Conservation (phyloP, 35 echinoderm and acorn worm species). For the Apostichopus californicus region DNA sequence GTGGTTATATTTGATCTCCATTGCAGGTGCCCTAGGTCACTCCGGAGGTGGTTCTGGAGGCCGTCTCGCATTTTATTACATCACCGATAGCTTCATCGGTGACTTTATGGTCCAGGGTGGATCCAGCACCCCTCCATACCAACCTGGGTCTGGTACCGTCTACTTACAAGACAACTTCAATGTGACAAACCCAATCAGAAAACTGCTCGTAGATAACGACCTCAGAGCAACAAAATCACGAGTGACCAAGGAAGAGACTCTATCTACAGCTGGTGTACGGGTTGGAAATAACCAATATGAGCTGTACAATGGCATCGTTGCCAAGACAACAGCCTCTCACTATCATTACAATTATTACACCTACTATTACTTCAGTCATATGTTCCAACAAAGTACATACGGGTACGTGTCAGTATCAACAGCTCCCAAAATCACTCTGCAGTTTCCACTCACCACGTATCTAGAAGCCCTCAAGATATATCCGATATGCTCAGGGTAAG, state of each 20-base stretch:
- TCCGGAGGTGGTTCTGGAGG: conserved; percentile 81
- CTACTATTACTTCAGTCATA: conserved; percentile 14
- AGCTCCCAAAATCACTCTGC: conserved; percentile 50
- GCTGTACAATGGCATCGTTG: conserved; percentile 65
- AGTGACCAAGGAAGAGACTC: conserved; percentile 24
- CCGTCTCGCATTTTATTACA: conserved; percentile 74
- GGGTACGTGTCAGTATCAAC: not conserved
- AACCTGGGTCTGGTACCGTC: conserved; percentile 69
- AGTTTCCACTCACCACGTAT: conserved; percentile 54
- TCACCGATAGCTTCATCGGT: conserved; percentile 75
- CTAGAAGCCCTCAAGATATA: conserved; percentile 58
- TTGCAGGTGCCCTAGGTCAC: not conserved
- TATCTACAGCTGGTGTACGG: conserved; percentile 31
- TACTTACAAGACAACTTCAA: conserved; percentile 65
- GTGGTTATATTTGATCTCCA: not conserved
- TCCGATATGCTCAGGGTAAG: conserved; percentile 69
- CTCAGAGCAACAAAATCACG: conserved; percentile 18
- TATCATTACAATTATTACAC: not conserved
- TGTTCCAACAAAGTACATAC: not conserved
- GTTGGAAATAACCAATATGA: conserved; percentile 10
- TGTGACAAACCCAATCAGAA: conserved; percentile 7
- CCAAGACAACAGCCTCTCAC: conserved; percentile 46
- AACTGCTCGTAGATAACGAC: conserved; percentile 73
- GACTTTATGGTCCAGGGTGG: conserved; percentile 60
- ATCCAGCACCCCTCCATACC: conserved; percentile 34